Base-by-base conservation (phyloP, 2,113 vertebrate genomes). In the Halcyon malimbica region DNA sequence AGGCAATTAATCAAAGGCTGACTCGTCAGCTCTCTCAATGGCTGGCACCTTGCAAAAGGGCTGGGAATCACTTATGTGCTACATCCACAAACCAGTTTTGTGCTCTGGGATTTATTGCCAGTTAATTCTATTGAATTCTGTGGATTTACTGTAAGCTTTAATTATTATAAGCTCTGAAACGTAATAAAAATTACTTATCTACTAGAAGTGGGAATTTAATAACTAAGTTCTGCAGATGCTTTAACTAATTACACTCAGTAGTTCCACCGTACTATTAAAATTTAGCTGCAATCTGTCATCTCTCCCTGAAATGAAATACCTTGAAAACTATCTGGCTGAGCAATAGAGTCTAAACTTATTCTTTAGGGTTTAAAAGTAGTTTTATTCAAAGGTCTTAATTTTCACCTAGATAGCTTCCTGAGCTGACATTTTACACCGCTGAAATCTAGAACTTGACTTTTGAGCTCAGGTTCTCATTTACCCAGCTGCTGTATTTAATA, bases 1-100 rank as follows among this genome's bases (percentile, higher is more conserved):
- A 91, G 74, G 77, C 84, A 87, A 80, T 96, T 95, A 96, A 96
- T 96, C 95, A 96, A 79, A 91, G 89, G 69, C 81, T 94, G 89
- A 84, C 84, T 95, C 91, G 95, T 91, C 87, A 87, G 62, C 62
- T 68, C 73, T 83, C 60, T 59, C 73, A 56, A 28, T 82, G 83
- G 77, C 74, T 97, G 93, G 87, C 87, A 89, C 91, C 93, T 94
- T 82, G 73, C 62, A 91, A 39, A 70, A 96, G 64, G 53, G 37
- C 87, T 87, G 87, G 81, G 87, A 89, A 93, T 76, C 83, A 6
- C 48, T 84, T 74, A 16, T 1, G 4, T 39, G 53, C 65, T 82
- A n/a, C 77, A n/a, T 83, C 37, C 11, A 16, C 81, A 85, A 76
- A 68, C 77, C 65, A 57, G 39, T 65, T 94, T 78, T 82, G 68